These are phyloP conservation scores for Sebastes baramenuke DNA, from an alignment of 2,797 vertebrate genomes.

Conservation along the genomic window DNA sequence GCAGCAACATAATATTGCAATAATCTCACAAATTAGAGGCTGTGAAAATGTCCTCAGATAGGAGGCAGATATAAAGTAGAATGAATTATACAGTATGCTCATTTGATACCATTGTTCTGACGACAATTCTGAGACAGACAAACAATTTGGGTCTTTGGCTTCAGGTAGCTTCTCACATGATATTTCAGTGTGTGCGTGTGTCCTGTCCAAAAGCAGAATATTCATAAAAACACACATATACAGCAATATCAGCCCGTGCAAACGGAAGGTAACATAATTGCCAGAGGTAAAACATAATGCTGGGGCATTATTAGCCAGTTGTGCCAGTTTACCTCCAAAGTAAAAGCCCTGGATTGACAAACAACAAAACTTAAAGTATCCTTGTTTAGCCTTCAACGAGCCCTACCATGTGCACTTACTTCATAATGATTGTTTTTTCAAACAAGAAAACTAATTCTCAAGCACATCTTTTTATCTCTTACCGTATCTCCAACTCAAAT, in stretches of 20 bases:
- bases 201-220: not conserved
- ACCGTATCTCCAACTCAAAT: conserved; percentile 87
- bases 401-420: not conserved
- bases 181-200: not conserved
- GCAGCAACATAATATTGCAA: conserved; percentile 8
- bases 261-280: not conserved
- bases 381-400: not conserved
- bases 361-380: not conserved
- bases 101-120: not conserved
- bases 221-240: not conserved
- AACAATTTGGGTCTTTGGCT: not conserved
- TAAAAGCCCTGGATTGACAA: not conserved
- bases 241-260: not conserved
- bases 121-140: not conserved
- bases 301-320: not conserved
- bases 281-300: not conserved
- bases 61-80: not conserved
- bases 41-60: not conserved
- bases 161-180: not conserved
- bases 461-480: conserved; percentile 25
- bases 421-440: not conserved
- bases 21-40: conserved; percentile 8
- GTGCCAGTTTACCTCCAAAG: not conserved
- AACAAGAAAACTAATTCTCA: not conserved
- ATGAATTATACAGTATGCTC: not conserved